Evolutionary conservation across 2,888 invertebrate species (phyloP), one percentile per base, ranked within the genome.

Genomic region (Hydrotaea diabolus): DNA sequence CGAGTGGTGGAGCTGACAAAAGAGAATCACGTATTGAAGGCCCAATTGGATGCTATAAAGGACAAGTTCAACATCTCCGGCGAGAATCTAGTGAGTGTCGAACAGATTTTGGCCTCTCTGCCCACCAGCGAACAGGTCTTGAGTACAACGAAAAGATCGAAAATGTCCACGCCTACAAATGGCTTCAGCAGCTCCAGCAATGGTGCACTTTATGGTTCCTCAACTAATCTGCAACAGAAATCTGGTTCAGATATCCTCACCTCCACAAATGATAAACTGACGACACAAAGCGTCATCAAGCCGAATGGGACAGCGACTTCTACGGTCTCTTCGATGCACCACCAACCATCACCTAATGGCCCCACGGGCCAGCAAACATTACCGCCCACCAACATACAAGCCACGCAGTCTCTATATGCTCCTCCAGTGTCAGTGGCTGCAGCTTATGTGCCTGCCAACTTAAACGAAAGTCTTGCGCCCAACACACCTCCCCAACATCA

Each of bases 1-100:
- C 95, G 98, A 66, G 98, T 99, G 39, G 95, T 98, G 78, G 98
- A 98, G 92, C 93, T 99, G 77, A 98, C 97, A 86, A 97, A 98
- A 92, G 99, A 99, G 92, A 99, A 99, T 92, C 97, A 98, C 91
- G 96, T 98, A 66, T 94, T 99, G 1, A 97, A 98, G 91, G 97
- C 97, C 3, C 98, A 99, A 90, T 94, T 99, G 80, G 96, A 96
- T 88, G 97, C 98, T 21, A 97, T 99, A 87, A 96, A 97, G 89
- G 98, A 98, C 90, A 98, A 98, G 92, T 98, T 96, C 90, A 97
- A 97, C 78, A 97, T 98, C 89, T 96, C 96, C 89, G 97, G 97
- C 2, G 97, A 98, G 90, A 95, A 95, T 69, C 94, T 97, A 82
- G 96, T 98, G 87, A 97, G 97, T 91, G 95, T 97, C 81, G 97